phyloP scores from a whole-genome alignment of 1,140 invertebrate genomes.

The Dreissena rostriformis region DNA sequence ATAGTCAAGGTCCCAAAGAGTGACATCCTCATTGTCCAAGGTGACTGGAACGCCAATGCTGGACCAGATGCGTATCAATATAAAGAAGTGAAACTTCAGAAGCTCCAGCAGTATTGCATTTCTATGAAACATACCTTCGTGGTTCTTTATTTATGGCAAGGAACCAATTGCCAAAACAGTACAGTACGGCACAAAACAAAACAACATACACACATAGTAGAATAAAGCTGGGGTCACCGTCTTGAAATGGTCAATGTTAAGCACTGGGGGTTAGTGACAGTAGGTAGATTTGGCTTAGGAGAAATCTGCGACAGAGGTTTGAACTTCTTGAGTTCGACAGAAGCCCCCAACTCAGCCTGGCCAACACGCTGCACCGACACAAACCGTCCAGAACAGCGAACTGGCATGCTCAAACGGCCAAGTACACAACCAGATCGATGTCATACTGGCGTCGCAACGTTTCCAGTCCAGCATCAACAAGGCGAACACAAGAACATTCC shows the following conservation, averaged over 20 bases:
- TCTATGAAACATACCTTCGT: too few relatives aligned
- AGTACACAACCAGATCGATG: constrained; percentile 58
- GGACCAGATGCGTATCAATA: constrained; percentile 49
- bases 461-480: constrained; percentile 61
- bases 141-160: too few relatives aligned
- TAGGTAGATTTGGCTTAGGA: constrained; percentile 19
- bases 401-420: constrained; percentile 35
- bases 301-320: constrained; percentile 54
- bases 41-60: constrained; percentile 57
- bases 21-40: constrained; percentile 51
- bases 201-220: too few relatives aligned
- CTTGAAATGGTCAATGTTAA: background rate
- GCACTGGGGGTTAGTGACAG: too few relatives aligned
- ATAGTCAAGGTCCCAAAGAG: constrained; percentile 37
- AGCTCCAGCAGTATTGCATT: background rate
- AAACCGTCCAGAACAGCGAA: constrained; percentile 6
- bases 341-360: constrained; percentile 6
- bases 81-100: constrained; percentile 39
- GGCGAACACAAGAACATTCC: constrained; percentile 57
- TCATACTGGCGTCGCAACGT: constrained; percentile 29
- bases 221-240: too few relatives aligned
- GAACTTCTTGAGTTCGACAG: constrained; percentile 52
- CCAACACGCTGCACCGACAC: constrained; percentile 29
- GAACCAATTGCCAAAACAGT: too few relatives aligned
- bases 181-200: too few relatives aligned